Conservation (phyloP, 2,113 vertebrate species). For the Nothobranchius furzeri region DNA sequence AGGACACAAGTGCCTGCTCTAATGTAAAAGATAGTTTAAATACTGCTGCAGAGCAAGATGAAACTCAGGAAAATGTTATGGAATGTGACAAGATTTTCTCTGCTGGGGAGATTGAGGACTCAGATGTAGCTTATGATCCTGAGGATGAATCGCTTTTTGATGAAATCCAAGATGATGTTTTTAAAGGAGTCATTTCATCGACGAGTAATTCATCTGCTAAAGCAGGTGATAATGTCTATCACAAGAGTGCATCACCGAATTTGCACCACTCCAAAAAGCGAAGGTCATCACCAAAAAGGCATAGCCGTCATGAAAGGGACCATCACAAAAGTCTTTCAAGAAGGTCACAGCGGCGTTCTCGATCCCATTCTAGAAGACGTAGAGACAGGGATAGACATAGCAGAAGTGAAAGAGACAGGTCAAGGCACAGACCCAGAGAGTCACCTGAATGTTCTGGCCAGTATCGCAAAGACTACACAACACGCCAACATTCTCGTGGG, state of each 20-base stretch:
- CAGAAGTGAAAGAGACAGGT: slow-evolving; percentile 67
- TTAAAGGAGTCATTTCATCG: slow-evolving; percentile 73
- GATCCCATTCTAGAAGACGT: slow-evolving; percentile 61
- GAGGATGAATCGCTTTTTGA: slow-evolving; percentile 92
- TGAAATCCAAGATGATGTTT: slow-evolving; percentile 86
- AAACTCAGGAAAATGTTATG: slow-evolving; percentile 42
- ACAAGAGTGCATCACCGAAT: slow-evolving; percentile 33
- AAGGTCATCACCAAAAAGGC: slow-evolving; percentile 68
- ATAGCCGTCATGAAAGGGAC: slow-evolving; percentile 61
- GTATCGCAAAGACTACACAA: slow-evolving; percentile 52
- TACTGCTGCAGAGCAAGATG: slow-evolving; percentile 36
- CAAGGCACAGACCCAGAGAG: slow-evolving; percentile 65
- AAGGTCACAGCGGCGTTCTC: slow-evolving; percentile 57
- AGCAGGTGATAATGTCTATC: slow-evolving; percentile 24
- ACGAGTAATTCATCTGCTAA: slow-evolving; percentile 44
- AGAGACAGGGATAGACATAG: slow-evolving; percentile 66
- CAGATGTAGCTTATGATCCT: slow-evolving; percentile 90
- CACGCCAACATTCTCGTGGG: slow-evolving; percentile 50
- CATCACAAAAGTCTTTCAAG: slow-evolving; percentile 63
- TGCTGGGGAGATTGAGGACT: slow-evolving; percentile 74
- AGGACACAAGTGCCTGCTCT: slow-evolving; percentile 14
- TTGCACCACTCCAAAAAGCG: slow-evolving; percentile 55
- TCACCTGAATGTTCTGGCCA: slow-evolving; percentile 58
- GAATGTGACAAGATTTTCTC: slow-evolving; percentile 65
- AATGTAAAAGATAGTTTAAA: slow-evolving; percentile 36